Conservation (phyloP, 2,888 invertebrate genomes). For the Cecidostiba fungosa region DNA sequence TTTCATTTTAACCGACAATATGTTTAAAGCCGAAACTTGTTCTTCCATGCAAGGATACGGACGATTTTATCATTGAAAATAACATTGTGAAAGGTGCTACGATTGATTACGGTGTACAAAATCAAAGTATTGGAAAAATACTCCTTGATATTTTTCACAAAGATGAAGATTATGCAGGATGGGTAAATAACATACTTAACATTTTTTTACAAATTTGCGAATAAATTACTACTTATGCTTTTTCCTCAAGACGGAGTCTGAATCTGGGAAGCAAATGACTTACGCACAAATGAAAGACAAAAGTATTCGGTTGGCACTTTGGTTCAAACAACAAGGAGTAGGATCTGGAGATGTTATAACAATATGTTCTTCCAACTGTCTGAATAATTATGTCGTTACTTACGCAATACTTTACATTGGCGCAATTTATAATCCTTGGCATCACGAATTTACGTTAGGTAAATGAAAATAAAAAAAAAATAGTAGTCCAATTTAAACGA, state of each 20-base stretch:
- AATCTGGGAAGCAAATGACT: background rate
- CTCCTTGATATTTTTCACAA: background rate
- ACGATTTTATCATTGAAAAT: background rate
- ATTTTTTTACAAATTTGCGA: background rate
- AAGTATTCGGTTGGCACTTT: background rate
- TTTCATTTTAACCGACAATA: background rate
- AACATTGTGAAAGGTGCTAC: background rate
- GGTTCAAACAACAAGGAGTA: constrained; percentile 3
- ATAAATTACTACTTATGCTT: background rate
- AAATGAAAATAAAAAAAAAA: background rate
- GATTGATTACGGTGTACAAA: background rate
- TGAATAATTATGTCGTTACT: background rate
- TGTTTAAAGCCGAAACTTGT: background rate
- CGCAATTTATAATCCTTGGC: background rate
- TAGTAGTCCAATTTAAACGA: background rate
- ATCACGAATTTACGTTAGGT: background rate
- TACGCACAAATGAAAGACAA: constrained; percentile 16
- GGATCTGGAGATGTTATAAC: background rate
- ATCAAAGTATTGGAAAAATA: background rate
- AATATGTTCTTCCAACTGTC: background rate
- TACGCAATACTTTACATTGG: background rate
- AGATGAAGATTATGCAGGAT: background rate
- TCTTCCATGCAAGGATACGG: background rate
- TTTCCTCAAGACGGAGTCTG: background rate
- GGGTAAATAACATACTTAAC: background rate